Evolutionary conservation across 2,888 invertebrate species (phyloP), one percentile per base, ranked within the genome.

Genomic region (Molanna angustata): DNA sequence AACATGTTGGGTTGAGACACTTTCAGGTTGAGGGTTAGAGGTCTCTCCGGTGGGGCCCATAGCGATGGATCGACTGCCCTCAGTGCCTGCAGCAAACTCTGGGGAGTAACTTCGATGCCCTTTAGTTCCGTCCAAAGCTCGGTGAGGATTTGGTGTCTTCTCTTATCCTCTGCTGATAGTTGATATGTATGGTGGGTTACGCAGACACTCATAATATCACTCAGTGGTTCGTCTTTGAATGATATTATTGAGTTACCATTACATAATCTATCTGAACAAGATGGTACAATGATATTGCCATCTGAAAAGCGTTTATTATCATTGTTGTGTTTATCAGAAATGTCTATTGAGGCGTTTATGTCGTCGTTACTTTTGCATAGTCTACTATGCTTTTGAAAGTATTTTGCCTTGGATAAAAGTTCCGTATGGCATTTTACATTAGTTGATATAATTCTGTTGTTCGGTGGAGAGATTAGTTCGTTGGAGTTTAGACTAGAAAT

Each of bases 1-100:
- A 52, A 52, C 54, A 56, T 49, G 27, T 66, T 65, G 59, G 83
- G 75, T 52, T 80, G 79, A 21, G 84, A 81, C 67, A 84, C 73
- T 64, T 83, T 84, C 59, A 87, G 77, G 69, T 85, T 85, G 50
- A 87, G 77, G 0, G 86, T 86, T 21, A 82, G 80, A 0, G 86
- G 87, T 43, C 87, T 74, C 37, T 83, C 73, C 1, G 86, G 80
- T 3, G 85, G 78, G 35, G 84, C 80, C 85, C 85, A 86, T 58
- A 84, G 67, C 41, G 84, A 74, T 1, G 84, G 81, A 65, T 86
- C 85, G 43, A 85, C 80, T 0, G 79, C 77, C 13, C 83, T 81
- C 43, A 85, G 68, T 0, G 85, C 84, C 49, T 82, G 79, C 19
- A 83, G 75, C 56, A 83, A 66, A 63, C 79, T 79, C 20, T 80